Evolutionary conservation across 2,888 invertebrate genomes (phyloP), one percentile per base, ranked within the genome.

Genomic region (Rhamnusium bicolor): DNA sequence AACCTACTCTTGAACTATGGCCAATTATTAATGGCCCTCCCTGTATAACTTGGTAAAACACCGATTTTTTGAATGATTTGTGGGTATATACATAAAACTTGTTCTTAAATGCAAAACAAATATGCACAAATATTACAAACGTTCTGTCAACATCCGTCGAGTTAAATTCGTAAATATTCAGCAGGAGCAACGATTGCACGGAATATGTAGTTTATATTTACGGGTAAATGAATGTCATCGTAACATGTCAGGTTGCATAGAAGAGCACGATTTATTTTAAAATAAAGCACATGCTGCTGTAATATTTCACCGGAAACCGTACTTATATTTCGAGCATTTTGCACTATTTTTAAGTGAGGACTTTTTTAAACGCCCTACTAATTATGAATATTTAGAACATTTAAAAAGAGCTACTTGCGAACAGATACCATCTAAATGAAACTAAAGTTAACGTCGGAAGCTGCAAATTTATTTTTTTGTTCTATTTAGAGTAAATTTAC

Each of bases 261-360:
- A 61, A 69, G 68, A 65, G 53, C 46, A 61, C 66, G 69, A 73
- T 76, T 76, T 73, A 73, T 76, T 76, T 76, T 71, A 63, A 69
- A 76, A 75, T 67, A 62, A 54, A 61, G 67, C 69, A 58, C 76
- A 76, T 76, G 71, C 69, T 66, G 71, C 66, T 63, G 60, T 68
- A 72, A 73, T 76, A 73, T 76, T 68, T 76, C 73, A 72, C 69
- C 69, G 76, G 73, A 76, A 73, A 72, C 62, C 58, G 67, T 53
- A 66, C 73, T 71, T 72, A 67, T 69, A 71, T 76, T 71, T 75
- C 56, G 16, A 62, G 54, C 56, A 16, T 24, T 61, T 61, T 12
- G 18, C 67, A 24, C 46, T 67, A 21, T 46, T 56, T 56, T 29
- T 58, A 58, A 40, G 3, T 40, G 14, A n/a, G 2, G 10, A n/a